Evolutionary conservation across 1,140 invertebrate genomes (phyloP).

Genomic region (Bilobella aurantiaca): DNA sequence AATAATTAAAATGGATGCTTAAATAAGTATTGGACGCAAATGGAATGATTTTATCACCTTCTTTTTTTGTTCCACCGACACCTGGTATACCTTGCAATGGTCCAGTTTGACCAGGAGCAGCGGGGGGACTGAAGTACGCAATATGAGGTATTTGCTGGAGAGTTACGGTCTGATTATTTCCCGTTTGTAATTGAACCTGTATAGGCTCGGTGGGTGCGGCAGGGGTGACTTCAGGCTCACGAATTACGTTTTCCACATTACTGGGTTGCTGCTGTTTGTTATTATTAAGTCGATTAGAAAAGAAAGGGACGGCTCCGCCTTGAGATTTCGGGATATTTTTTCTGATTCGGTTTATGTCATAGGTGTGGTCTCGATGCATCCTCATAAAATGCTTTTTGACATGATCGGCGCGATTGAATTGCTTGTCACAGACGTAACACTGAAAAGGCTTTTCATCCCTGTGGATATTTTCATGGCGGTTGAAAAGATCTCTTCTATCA

Average conservation of each 20-base stretch:
- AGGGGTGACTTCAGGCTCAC: background rate
- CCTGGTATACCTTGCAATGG: conserved; percentile 29
- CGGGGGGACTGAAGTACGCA: conserved; percentile 32
- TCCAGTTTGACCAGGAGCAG: conserved; percentile 25
- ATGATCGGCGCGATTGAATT: conserved; percentile 88
- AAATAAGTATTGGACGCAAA: too few species aligned
- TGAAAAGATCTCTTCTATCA: conserved; percentile 83
- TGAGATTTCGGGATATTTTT: conserved; percentile 46
- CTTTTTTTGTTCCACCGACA: conserved; percentile 32
- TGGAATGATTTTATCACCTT: too few species aligned
- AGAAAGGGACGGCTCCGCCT: conserved; percentile 39
- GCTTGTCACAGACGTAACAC: conserved; percentile 80
- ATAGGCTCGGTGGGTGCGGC: too few species aligned
- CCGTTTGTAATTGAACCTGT: background rate
- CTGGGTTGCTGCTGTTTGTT: conserved; percentile 8
- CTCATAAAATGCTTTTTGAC: conserved; percentile 86
- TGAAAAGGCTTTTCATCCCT: conserved; percentile 85
- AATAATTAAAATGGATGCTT: too few species aligned
- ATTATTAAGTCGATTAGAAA: conserved; percentile 10
- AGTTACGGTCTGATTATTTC: conserved; percentile 12
- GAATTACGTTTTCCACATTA: background rate
- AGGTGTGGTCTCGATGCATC: conserved; percentile 72
- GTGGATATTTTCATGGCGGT: conserved; percentile 91
- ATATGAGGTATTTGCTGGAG: conserved; percentile 33
- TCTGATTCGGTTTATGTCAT: conserved; percentile 71